These are phyloP conservation scores for Caenorhabditis sulstoni DNA, from an alignment of 2,888 invertebrate genomes.

Conservation along the genomic window DNA sequence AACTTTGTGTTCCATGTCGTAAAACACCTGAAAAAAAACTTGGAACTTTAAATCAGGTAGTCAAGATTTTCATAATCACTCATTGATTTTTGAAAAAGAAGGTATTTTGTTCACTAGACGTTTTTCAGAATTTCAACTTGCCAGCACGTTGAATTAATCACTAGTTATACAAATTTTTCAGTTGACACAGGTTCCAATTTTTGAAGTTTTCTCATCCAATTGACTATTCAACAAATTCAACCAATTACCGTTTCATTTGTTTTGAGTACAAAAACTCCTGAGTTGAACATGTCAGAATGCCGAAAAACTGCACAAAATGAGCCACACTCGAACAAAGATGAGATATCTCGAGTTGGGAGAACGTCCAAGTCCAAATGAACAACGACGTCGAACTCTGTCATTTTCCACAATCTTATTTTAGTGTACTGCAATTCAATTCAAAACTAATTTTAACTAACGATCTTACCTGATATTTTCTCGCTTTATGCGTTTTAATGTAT, in stretches of 20 bases:
- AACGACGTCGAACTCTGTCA: constrained; percentile 68
- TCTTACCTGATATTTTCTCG: constrained; percentile 73
- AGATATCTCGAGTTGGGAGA: constrained; percentile 63
- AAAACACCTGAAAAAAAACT: constrained; percentile 72
- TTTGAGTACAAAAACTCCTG: constrained; percentile 75
- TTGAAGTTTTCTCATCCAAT: no score
- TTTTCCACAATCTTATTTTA: constrained; percentile 75
- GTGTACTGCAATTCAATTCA: constrained; percentile 70
- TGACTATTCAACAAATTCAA: no score
- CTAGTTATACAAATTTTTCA: no score
- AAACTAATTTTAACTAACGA: neutral
- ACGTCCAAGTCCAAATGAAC: constrained; percentile 73
- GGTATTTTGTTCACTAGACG: no score
- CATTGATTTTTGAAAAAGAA: no score
- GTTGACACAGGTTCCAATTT: no score
- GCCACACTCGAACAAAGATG: constrained; percentile 71
- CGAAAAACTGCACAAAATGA: constrained; percentile 73
- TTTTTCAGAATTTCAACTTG: no score
- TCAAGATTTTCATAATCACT: no score
- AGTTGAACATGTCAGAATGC: constrained; percentile 77
- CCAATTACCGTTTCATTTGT: constrained; percentile 71
- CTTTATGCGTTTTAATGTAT: constrained; percentile 67
- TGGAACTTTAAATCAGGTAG: no score
- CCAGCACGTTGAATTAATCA: no score
- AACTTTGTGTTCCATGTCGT: constrained; percentile 67